These are phyloP conservation scores for Moxostoma hubbsi DNA, from an alignment of 2,797 vertebrate species.

Conservation along the genomic window DNA sequence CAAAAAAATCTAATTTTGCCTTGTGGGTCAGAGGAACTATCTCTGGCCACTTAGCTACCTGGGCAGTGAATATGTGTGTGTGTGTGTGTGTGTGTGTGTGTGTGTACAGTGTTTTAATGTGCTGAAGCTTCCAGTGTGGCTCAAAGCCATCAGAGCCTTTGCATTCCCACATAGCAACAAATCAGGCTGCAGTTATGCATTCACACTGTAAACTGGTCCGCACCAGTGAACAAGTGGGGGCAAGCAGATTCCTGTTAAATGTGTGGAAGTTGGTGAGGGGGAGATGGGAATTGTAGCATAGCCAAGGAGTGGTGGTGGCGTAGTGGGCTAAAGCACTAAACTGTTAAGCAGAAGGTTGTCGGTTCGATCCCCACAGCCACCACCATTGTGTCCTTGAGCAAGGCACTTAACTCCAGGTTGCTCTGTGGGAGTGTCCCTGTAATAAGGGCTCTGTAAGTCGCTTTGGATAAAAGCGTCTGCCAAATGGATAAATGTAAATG, in stretches of 20 bases:
- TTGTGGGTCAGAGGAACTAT: too few relatives aligned
- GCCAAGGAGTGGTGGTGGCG: not conserved
- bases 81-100: conserved; percentile 21
- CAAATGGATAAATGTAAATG: too few relatives aligned
- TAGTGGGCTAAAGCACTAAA: too few relatives aligned
- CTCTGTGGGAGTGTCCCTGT: too few relatives aligned
- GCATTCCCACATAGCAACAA: conserved; percentile 72
- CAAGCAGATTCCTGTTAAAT: conserved; percentile 79
- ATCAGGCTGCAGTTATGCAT: conserved; percentile 71
- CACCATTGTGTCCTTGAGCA: too few relatives aligned
- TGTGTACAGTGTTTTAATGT: conserved; percentile 36
- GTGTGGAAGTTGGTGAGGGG: conserved; percentile 78
- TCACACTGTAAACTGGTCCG: conserved; percentile 72
- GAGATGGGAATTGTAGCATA: conserved; percentile 60
- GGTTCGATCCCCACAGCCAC: too few relatives aligned
- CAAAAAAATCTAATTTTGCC: too few relatives aligned
- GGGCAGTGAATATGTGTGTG: conserved; percentile 35
- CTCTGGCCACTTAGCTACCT: not conserved
- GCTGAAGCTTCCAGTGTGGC: conserved; percentile 59
- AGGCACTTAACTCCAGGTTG: too few relatives aligned
- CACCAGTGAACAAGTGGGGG: conserved; percentile 68
- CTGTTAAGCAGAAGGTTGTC: too few relatives aligned
- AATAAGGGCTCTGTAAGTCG: too few relatives aligned
- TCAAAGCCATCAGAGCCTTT: conserved; percentile 46
- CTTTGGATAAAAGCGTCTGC: too few relatives aligned